Base-by-base conservation (phyloP, 2,113 vertebrate species). In the Dasypus novemcinctus region DNA sequence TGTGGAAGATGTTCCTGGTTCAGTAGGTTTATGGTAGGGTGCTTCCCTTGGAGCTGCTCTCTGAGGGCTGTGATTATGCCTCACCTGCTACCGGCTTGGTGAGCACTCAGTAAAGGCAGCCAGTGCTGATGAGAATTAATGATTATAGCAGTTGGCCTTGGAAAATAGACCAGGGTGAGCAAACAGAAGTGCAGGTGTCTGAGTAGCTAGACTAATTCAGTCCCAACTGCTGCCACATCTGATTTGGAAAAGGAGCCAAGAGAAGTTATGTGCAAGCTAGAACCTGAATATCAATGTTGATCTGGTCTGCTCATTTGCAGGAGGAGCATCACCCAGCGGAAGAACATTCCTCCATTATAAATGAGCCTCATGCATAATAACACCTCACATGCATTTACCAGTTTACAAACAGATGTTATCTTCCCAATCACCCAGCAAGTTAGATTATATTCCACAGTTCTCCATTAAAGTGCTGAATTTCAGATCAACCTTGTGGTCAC, bases 171-270 rank as follows among this genome's bases (percentile, higher is more conserved):
- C 14, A 64, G 61, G 52, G 20, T 52, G n/a, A 74, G 46, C 27
- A 80, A 81, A 96, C 33, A 71, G 23, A 93, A 95, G 15, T 75
- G 17, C 68, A 74, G 72, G 63, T 94, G 29, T 92, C 57, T 90
- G 78, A 95, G 41, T 27, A 54, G 61, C 88, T 91, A 88, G 63
- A 78, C 33, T 86, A 52, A 95, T 82, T 95, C 87, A 88, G 41
- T 90, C 74, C 63, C 49, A 92, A 93, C 54, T 95, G 82, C 78
- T 52, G 33, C 29, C 88, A 75, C 49, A 36, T 74, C 90, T 33
- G 31, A 87, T 92, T 84, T 87, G 78, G 46, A 69, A 92, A 95
- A 90, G 27, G 31, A 81, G 90, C 72, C 94, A 93, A 91, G 71
- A 18, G 82, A 90, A 92, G 27, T 31, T 88, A 71, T 29, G 61